Evolutionary conservation across 2,113 vertebrate species (phyloP), one percentile per base, ranked within the genome.

Genomic region (Phalacrocorax carbo): DNA sequence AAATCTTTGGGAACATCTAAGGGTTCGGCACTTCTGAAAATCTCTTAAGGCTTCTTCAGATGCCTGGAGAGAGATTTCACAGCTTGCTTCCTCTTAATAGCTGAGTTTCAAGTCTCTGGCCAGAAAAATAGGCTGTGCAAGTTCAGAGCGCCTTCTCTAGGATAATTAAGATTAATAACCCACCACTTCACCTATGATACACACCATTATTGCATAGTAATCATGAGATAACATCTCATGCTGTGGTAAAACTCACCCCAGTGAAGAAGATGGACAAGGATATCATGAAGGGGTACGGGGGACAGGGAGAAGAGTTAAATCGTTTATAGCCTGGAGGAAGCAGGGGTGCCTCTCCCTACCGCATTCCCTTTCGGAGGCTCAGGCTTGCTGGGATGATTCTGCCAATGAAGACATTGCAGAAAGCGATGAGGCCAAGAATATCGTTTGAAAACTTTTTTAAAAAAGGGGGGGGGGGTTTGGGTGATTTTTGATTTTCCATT

Each of bases 1-100:
- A 95, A 87, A 97, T 96, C 93, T 95, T 79, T 51, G 77, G 92
- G 91, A 97, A 95, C 96, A 94, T 94, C 95, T 96, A 46, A 95
- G 42, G 86, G 88, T 94, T 96, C 73, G 42, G 96, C 88, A 89
- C 93, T 92, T 96, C 88, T 97, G 49, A 94, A 94, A 93, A 87
- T 93, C 89, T 96, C 90, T 88, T 40, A 22, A 77, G 62, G 94
- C 75, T 97, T 93, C 89, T 95, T 97, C 82, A 73, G 86, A 94
- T 97, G 78, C 94, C 93, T 82, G 58, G 58, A 94, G 91, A 93
- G 51, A 94, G 86, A 93, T 94, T 95, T 96, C 89, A 82, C 83
- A 94, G 83, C 58, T 96, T 86, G 68, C 71, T 90, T 86, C 46
- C 38, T 61, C 54, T 61, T 89, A 76, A 82, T 32, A 80, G 73